Evolutionary conservation across 1,140 invertebrate genomes (phyloP).

Genomic region (Teleopsis dalmanni): DNA sequence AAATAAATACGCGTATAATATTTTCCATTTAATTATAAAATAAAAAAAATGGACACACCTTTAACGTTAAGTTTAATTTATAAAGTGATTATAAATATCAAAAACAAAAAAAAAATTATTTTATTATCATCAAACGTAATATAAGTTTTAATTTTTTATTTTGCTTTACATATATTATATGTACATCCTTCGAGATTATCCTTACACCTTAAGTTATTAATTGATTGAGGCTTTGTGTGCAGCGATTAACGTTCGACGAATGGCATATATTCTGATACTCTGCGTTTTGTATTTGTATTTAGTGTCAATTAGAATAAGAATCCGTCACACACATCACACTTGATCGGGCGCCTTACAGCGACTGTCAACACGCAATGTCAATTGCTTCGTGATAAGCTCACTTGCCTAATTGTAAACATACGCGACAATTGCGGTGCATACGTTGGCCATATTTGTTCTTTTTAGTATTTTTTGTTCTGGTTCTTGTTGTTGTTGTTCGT

Average conservation of each 20-base stretch:
- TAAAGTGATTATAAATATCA: too few relatives aligned
- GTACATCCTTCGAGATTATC: not conserved
- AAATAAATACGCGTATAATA: too few relatives aligned
- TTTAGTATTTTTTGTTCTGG: too few relatives aligned
- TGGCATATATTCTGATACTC: not conserved
- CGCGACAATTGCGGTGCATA: too few relatives aligned
- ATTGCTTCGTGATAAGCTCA: slow-evolving; percentile 20
- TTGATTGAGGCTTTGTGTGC: not conserved
- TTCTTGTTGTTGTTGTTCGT: too few relatives aligned
- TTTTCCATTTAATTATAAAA: too few relatives aligned
- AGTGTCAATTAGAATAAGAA: not conserved
- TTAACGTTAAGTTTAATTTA: too few relatives aligned
- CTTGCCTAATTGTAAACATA: not conserved
- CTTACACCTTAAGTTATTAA: not conserved
- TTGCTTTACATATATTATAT: too few relatives aligned
- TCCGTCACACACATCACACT: slow-evolving; percentile 8
- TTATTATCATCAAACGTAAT: not conserved
- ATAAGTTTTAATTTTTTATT: too few relatives aligned
- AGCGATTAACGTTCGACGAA: not conserved
- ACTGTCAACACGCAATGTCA: slow-evolving; percentile 17
- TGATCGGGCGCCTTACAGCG: slow-evolving; percentile 6
- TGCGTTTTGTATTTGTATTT: not conserved
- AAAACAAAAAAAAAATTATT: not conserved
- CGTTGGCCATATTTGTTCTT: too few relatives aligned
- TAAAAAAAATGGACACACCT: too few relatives aligned